Evolutionary conservation across 2,113 vertebrate genomes (phyloP), one percentile per base, ranked within the genome.

Genomic region (Otocyon megalotis): DNA sequence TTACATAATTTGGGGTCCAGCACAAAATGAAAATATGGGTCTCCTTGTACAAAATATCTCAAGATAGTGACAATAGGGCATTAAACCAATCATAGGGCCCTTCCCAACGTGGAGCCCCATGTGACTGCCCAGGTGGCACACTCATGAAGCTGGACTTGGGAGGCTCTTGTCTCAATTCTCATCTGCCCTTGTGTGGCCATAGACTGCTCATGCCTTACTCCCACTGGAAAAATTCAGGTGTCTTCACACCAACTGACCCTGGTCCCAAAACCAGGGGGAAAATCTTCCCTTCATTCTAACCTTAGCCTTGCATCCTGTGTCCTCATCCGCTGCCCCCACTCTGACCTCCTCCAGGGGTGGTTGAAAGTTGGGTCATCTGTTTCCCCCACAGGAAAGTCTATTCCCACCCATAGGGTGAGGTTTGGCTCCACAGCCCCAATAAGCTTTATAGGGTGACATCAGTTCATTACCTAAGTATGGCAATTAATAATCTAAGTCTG

Each of bases 371-470:
- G 54, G 50, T n/a, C n/a, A 62, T 74, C 90, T 95, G 13, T 77
- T 88, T 90, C 62, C 69, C 43, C 14, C 30, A 56, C 2, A 48
- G 60, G 60, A 77, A 37, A 26, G 30, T 48, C 71, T 88, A 7
- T 4, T 65, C 58, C 16, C 50, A 72, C 82, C 17, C 48, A 26
- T 1, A 95, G 79, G 83, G 53, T 32, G 71, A 80, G 50, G 77
- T 79, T 62, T 79, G n/a, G 28, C 72, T 35, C 10, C n/a, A 30
- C 8, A 17, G 43, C n/a, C 24, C n/a, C n/a, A 67, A 0, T 3
- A 63, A 96, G 16, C 35, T 62, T 81, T 56, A 58, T 10, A 90
- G 63, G 81, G 28, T 77, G 94, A 83, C 13, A 43, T 65, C 35
- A 82, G 22, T 10, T 20, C 35, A 22, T 93, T 79, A 71, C 83